These are phyloP conservation scores for Cephonodes hylas DNA, from an alignment of 2,888 invertebrate genomes.

Conservation along the genomic window DNA sequence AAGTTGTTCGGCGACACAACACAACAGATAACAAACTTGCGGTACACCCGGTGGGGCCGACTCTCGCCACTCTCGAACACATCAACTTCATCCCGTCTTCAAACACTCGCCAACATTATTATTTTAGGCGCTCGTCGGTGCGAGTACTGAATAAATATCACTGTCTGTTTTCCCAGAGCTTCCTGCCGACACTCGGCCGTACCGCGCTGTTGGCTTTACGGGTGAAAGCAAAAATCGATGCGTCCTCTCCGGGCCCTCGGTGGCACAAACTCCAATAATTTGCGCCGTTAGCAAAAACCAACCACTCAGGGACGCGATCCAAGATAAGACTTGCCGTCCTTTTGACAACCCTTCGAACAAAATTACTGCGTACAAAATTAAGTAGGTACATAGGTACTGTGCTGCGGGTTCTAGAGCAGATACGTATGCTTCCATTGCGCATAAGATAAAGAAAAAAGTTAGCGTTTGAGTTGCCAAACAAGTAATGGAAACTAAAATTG, in stretches of 20 bases:
- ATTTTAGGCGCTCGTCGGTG: neutral
- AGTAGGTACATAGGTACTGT: no score
- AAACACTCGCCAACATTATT: neutral
- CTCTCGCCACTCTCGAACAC: neutral
- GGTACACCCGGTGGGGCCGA: neutral
- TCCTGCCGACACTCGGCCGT: neutral
- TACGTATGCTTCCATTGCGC: no score
- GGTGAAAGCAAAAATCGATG: neutral
- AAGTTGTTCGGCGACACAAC: neutral
- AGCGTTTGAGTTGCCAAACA: no score
- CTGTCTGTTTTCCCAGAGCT: neutral
- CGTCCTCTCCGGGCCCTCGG: neutral
- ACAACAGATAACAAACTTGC: slow-evolving; percentile 3
- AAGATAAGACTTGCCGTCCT: neutral
- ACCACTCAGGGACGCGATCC: neutral
- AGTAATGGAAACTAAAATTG: no score
- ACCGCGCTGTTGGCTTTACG: neutral
- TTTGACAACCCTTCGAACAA: slow-evolving; percentile 3
- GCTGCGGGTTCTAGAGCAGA: no score
- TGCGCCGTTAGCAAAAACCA: slow-evolving; percentile 5
- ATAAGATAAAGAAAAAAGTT: no score
- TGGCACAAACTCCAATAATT: neutral
- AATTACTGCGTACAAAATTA: neutral
- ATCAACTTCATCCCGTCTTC: neutral
- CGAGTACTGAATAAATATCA: slow-evolving; percentile 1